phyloP scores from a whole-genome alignment of 2,797 vertebrate genomes.

The Aplochiton taeniatus region DNA sequence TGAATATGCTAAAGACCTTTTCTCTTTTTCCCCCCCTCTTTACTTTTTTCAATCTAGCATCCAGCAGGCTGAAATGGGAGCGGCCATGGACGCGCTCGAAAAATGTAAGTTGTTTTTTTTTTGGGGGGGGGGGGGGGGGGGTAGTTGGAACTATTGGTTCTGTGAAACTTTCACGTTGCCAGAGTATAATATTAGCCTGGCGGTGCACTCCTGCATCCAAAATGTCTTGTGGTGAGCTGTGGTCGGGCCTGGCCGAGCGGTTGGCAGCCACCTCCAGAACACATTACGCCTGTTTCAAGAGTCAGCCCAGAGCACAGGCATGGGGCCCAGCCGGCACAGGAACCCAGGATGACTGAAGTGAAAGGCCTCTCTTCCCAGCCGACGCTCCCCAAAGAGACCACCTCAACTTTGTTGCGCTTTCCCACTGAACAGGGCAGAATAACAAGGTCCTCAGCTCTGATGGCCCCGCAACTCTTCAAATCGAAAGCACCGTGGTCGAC shows the following conservation, averaged over 20 bases:
- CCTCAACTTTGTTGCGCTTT: no score
- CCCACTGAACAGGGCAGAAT: no score
- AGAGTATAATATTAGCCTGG: no score
- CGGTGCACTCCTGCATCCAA: no score
- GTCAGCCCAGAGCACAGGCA: conserved; percentile 53
- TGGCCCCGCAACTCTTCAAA: conserved; percentile 38
- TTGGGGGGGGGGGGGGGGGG: no score
- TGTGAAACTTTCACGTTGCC: no score
- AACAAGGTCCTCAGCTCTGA: no score
- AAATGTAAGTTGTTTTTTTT: conserved; percentile 88
- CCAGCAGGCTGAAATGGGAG: conserved; percentile 99
- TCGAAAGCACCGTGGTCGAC: conserved; percentile 39
- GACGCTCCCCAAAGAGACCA: no score
- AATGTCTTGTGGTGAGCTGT: background rate
- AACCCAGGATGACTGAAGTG: conserved; percentile 22
- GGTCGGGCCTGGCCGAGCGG: conserved; percentile 43
- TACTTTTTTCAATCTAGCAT: conserved; percentile 79
- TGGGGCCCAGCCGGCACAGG: conserved; percentile 38
- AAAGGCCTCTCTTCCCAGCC: conserved; percentile 30
- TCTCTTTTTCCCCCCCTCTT: conserved; percentile 8
- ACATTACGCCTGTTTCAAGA: conserved; percentile 62
- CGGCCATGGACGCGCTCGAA: conserved; percentile 96
- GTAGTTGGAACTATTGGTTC: background rate
- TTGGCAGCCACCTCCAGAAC: conserved; percentile 58
- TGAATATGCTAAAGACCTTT: conserved; percentile 58